These are phyloP conservation scores for Drosophila pseudotakahashii DNA, from an alignment of 2,888 invertebrate genomes.

Conservation along the genomic window DNA sequence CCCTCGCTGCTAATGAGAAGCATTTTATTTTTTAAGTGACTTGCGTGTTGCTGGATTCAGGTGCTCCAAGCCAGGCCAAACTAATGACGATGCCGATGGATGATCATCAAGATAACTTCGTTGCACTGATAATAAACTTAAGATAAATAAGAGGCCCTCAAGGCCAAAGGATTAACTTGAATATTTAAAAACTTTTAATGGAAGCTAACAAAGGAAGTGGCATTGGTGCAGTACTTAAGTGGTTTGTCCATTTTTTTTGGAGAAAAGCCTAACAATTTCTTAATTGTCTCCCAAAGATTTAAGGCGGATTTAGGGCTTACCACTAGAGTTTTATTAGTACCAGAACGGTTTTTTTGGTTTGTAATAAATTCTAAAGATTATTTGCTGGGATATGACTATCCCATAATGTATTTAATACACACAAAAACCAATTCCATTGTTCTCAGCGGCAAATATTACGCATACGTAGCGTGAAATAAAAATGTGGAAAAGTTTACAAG, in stretches of 20 bases:
- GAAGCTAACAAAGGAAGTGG: neutral
- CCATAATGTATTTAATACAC: conserved; percentile 2
- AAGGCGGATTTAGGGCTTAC: too few species aligned
- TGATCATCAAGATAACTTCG: conserved; percentile 16
- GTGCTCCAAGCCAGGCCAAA: conserved; percentile 13
- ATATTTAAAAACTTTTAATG: neutral
- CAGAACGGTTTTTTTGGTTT: too few species aligned
- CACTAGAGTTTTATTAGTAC: too few species aligned
- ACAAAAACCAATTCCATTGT: conserved; percentile 32
- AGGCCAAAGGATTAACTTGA: neutral
- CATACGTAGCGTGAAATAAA: conserved; percentile 50
- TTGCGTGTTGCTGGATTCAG: conserved; percentile 50
- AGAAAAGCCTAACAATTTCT: too few species aligned
- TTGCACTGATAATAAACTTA: conserved; percentile 25
- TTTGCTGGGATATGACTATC: neutral
- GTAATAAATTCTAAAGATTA: neutral
- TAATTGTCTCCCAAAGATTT: too few species aligned
- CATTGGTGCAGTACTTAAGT: neutral
- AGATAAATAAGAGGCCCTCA: neutral
- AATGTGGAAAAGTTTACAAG: conserved; percentile 45
- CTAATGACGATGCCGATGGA: conserved; percentile 36
- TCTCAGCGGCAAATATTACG: conserved; percentile 43
- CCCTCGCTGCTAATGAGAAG: conserved; percentile 63
- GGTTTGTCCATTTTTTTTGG: too few species aligned
- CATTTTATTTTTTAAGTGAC: conserved; percentile 75